A percentile compares a stretch with the other conserved stretches of the same genome.
Evolutionary conservation across 2,113 vertebrate genomes (phyloP).

Genomic region (Cinclus cinclus): DNA sequence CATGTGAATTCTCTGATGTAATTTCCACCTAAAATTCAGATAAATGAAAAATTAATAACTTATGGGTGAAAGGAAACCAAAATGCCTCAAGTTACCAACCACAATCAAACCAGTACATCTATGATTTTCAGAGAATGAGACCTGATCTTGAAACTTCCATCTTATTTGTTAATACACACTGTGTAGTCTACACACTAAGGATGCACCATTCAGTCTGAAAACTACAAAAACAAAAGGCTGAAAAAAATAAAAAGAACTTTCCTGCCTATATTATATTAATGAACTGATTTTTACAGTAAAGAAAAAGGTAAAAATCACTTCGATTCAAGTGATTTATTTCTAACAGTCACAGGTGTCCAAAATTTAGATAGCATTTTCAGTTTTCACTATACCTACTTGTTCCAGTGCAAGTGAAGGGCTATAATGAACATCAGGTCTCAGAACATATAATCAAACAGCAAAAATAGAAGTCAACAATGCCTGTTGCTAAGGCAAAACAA

Average conservation of each 20-base stretch:
- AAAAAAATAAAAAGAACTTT: not conserved
- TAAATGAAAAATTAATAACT: not conserved
- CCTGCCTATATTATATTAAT: not conserved
- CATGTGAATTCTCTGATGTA: not conserved
- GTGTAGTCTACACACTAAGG: not conserved
- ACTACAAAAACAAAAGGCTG: not conserved
- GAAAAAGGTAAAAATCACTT: not conserved
- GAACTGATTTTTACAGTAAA: not conserved
- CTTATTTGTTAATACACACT: not conserved
- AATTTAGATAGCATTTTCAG: not conserved
- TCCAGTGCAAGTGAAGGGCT: not conserved
- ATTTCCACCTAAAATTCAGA: not conserved
- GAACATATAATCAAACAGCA: not conserved
- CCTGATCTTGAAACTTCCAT: not conserved
- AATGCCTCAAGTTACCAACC: not conserved
- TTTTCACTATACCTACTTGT: not conserved
- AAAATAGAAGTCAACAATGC: not conserved
- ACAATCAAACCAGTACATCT: not conserved
- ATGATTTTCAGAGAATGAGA: not conserved
- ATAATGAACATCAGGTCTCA: not conserved
- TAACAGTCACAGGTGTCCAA: not conserved
- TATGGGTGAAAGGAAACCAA: not conserved
- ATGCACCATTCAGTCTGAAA: not conserved
- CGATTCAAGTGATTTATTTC: not conserved
- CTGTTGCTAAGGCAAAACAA: not conserved